Evolutionary conservation across 1,140 invertebrate genomes (phyloP).

Genomic region (Heliconius hewitsoni): DNA sequence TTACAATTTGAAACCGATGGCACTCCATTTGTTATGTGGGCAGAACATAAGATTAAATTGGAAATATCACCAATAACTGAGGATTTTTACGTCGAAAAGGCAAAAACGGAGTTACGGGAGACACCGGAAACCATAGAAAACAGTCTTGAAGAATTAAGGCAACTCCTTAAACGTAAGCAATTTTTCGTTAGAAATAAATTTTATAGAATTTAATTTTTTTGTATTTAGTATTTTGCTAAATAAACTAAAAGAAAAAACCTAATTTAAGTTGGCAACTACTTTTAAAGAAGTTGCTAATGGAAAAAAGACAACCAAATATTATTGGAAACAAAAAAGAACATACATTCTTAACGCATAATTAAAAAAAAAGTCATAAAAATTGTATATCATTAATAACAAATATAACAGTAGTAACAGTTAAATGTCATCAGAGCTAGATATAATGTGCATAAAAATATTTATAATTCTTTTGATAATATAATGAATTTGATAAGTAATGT

Average conservation of each 20-base stretch:
- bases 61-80: constrained; percentile 77
- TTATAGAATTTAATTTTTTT: background rate
- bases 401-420: too few species aligned
- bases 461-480: too few species aligned
- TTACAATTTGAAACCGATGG: constrained; percentile 77
- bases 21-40: constrained; percentile 80
- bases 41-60: constrained; percentile 74
- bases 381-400: too few species aligned
- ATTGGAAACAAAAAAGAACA: too few species aligned
- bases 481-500: too few species aligned
- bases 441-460: too few species aligned
- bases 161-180: constrained; percentile 81
- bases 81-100: constrained; percentile 79
- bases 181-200: background rate
- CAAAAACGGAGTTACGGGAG: constrained; percentile 85
- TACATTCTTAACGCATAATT: too few species aligned
- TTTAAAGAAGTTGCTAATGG: background rate
- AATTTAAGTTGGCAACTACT: too few species aligned
- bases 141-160: constrained; percentile 82
- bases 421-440: too few species aligned
- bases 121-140: constrained; percentile 84
- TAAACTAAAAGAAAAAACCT: background rate
- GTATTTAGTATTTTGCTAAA: background rate
- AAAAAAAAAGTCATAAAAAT: too few species aligned
- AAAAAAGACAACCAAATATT: too few species aligned